These are phyloP conservation scores for Spermophilus dauricus DNA, from an alignment of 2,113 vertebrate species.

Conservation along the genomic window DNA sequence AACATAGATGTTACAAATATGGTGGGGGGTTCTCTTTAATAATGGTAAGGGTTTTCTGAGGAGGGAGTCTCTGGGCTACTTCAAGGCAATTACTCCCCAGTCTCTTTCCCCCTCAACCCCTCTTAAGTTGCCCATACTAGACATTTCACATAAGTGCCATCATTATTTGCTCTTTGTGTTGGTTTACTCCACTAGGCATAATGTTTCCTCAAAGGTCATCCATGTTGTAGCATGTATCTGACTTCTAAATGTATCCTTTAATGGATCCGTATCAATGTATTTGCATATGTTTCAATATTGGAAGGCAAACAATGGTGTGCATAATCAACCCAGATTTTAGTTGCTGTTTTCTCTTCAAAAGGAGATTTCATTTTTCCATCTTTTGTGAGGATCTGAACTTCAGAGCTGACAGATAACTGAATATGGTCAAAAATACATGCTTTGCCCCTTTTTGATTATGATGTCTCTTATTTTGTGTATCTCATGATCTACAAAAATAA, in stretches of 20 bases:
- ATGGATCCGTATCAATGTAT: neutral
- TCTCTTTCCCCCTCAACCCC: fast-evolving
- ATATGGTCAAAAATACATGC: neutral
- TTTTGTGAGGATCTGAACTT: neutral
- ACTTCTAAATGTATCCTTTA: neutral
- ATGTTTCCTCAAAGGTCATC: neutral
- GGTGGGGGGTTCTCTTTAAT: too few relatives aligned
- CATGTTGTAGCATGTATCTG: neutral
- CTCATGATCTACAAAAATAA: neutral
- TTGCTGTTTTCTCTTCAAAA: conserved; percentile 27
- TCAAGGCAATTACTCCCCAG: neutral
- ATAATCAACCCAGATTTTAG: neutral
- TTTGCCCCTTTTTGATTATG: neutral
- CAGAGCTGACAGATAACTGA: neutral
- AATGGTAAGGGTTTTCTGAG: too few relatives aligned
- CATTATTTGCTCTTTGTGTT: neutral
- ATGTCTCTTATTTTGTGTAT: too few relatives aligned
- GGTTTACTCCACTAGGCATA: neutral
- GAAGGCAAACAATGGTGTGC: neutral
- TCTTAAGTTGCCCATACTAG: neutral
- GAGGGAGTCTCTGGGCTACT: too few relatives aligned
- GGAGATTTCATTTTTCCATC: neutral
- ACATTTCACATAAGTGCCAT: neutral
- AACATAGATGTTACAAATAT: too few relatives aligned
- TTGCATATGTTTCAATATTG: neutral